These are phyloP conservation scores for Potamilus streckersoni DNA, from an alignment of 1,140 invertebrate genomes.

Conservation along the genomic window DNA sequence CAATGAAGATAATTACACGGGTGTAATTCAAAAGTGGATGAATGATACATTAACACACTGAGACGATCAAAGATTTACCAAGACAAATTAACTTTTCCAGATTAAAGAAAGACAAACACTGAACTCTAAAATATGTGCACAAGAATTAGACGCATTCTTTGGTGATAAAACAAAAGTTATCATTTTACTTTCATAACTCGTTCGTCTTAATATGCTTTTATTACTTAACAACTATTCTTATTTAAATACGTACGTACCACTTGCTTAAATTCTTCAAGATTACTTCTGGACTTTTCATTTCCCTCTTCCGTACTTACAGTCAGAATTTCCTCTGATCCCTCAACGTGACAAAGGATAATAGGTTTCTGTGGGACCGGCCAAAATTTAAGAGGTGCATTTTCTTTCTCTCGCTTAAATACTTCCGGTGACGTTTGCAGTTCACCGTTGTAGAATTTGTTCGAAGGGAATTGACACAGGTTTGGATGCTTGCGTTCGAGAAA, in stretches of 20 bases:
- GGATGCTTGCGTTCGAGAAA: conserved; percentile 42
- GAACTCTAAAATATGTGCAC: no score
- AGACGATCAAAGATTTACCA: no score
- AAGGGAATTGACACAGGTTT: conserved; percentile 55
- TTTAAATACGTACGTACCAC: conserved; percentile 31
- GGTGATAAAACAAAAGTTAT: no score
- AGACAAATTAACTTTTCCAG: no score
- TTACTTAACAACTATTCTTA: background rate
- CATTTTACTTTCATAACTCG: no score
- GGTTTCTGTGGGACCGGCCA: conserved; percentile 26
- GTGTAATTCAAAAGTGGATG: no score
- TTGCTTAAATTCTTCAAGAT: conserved; percentile 29
- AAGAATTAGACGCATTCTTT: no score
- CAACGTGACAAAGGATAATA: conserved; percentile 45
- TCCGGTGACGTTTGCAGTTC: conserved; percentile 33
- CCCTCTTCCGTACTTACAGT: conserved; percentile 40
- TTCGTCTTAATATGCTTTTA: no score
- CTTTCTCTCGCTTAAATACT: background rate
- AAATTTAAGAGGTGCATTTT: conserved; percentile 13
- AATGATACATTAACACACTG: no score
- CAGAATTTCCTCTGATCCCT: conserved; percentile 41
- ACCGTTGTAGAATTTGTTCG: conserved; percentile 49
- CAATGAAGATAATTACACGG: no score
- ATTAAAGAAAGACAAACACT: no score
- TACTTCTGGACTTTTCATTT: conserved; percentile 40